A percentile compares a stretch with the other conserved stretches of the same genome.
Conservation (phyloP, 2,113 vertebrate species). For the Diadophis punctatus region DNA sequence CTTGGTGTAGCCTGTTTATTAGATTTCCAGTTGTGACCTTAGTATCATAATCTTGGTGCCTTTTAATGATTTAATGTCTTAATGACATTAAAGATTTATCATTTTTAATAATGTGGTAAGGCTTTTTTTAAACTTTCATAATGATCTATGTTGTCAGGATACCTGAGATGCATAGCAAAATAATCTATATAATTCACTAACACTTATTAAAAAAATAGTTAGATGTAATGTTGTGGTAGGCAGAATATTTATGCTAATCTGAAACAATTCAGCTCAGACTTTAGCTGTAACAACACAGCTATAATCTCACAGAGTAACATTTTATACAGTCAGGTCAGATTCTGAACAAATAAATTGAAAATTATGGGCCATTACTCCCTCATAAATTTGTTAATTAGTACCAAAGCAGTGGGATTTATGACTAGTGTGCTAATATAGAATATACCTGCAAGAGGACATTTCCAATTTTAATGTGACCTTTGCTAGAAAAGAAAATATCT, state of each 20-base stretch:
- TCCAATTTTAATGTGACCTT: slow-evolving; percentile 46
- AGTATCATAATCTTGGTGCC: background rate
- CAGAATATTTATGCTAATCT: background rate
- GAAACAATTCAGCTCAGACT: background rate
- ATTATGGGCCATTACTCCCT: slow-evolving; percentile 53
- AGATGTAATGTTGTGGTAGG: background rate
- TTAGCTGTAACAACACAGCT: background rate
- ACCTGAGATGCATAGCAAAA: background rate
- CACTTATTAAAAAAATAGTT: accelerated
- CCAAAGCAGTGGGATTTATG: slow-evolving; percentile 37
- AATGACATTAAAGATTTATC: background rate
- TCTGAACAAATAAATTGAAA: slow-evolving; percentile 37
- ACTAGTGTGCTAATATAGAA: slow-evolving; percentile 29
- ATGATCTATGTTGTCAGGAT: background rate
- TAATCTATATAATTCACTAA: background rate
- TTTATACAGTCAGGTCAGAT: slow-evolving; percentile 48
- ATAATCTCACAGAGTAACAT: slow-evolving; percentile 21
- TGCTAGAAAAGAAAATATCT: slow-evolving; percentile 28
- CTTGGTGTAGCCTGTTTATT: background rate
- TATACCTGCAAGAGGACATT: slow-evolving; percentile 25
- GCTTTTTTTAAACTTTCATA: background rate
- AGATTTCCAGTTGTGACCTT: background rate
- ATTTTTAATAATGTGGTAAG: background rate
- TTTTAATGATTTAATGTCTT: background rate
- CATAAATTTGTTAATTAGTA: slow-evolving; percentile 59